These are phyloP conservation scores for Psilopsiagon aymara DNA, from an alignment of 2,113 vertebrate species.

Conservation along the genomic window DNA sequence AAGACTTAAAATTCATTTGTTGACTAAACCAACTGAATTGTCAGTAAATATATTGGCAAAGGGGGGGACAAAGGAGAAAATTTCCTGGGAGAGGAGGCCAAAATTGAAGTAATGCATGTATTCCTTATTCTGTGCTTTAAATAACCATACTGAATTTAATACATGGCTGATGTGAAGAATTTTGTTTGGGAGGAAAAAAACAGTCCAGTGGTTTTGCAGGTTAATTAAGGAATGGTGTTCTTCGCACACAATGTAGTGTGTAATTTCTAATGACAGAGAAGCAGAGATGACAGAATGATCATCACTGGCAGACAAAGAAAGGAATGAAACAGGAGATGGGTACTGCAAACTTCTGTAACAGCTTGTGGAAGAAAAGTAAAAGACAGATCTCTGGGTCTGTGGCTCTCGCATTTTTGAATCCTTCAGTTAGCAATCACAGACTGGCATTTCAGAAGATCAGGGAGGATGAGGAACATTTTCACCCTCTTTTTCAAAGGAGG, in stretches of 20 bases:
- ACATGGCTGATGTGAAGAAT: background rate
- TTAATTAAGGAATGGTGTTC: background rate
- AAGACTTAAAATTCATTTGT: background rate
- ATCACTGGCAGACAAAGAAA: background rate
- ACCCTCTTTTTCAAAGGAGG: background rate
- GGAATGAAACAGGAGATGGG: background rate
- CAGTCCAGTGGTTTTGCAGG: background rate
- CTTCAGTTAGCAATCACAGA: background rate
- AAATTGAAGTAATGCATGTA: background rate
- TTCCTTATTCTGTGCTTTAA: background rate
- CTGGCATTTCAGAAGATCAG: background rate
- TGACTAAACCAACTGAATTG: background rate
- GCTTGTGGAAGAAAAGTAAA: background rate
- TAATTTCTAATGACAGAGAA: background rate
- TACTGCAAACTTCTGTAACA: background rate
- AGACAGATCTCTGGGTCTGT: background rate
- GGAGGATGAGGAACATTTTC: background rate
- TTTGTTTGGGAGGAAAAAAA: background rate
- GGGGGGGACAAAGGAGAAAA: background rate
- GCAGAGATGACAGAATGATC: background rate
- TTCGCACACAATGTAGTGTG: background rate
- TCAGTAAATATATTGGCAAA: background rate
- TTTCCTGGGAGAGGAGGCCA: background rate
- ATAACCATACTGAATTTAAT: background rate
- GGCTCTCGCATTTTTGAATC: background rate